phyloP scores from a whole-genome alignment of 2,797 vertebrate genomes.

The Gobionotothen gibberifrons region DNA sequence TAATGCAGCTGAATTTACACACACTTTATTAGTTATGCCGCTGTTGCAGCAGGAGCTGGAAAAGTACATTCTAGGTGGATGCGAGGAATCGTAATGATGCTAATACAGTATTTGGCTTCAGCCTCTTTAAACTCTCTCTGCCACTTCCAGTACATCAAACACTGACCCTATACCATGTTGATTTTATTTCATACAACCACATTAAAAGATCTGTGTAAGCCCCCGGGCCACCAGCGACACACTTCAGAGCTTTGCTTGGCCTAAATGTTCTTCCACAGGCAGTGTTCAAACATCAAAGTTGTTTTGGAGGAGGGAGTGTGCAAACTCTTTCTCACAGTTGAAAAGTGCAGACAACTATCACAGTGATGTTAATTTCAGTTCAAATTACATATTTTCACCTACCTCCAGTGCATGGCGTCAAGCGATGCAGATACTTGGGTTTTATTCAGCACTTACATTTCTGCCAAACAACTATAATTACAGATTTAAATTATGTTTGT shows the following conservation, averaged over 20 bases:
- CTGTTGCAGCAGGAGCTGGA: conserved; percentile 24
- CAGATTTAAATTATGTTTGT: neutral
- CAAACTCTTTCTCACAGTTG: conserved; percentile 20
- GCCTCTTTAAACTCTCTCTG: conserved; percentile 33
- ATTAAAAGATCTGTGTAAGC: conserved; percentile 45
- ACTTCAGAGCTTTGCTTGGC: conserved; percentile 56
- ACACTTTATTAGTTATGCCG: conserved; percentile 14
- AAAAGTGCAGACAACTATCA: conserved; percentile 1
- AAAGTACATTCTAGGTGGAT: conserved; percentile 15
- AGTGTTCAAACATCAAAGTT: conserved; percentile 35
- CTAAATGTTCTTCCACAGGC: conserved; percentile 35
- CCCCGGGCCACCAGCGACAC: conserved; percentile 58
- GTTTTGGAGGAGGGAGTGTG: conserved; percentile 9
- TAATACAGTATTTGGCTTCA: neutral
- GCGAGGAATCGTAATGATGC: conserved; percentile 25
- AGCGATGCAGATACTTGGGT: neutral
- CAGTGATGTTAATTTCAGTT: neutral
- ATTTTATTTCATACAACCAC: conserved; percentile 57
- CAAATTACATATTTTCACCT: neutral
- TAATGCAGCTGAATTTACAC: conserved; percentile 27
- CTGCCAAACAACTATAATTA: neutral
- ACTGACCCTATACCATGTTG: conserved; percentile 42
- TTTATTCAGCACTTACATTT: conserved; percentile 5
- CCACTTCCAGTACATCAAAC: conserved; percentile 55
- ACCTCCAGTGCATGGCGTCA: neutral